phyloP scores from a whole-genome alignment of 2,113 vertebrate species.

The Mustela lutreola region DNA sequence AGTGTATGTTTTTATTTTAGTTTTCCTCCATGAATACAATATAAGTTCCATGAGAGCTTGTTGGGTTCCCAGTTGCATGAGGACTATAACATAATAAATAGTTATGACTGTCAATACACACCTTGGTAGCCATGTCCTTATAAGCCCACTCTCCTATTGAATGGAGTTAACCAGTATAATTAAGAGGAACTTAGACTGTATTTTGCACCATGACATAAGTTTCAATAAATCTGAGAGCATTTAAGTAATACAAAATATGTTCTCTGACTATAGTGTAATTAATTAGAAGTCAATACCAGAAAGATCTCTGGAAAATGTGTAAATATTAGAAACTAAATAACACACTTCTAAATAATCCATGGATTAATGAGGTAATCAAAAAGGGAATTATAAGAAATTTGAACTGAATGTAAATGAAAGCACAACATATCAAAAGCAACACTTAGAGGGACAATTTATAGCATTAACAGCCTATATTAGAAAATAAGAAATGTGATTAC shows the following conservation, averaged over 20 bases:
- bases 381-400: not conserved
- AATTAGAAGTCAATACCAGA: not conserved
- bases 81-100: not conserved
- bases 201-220: not conserved
- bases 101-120: not conserved
- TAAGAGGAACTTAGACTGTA: not conserved
- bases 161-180: not conserved
- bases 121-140: not conserved
- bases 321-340: not conserved
- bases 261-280: not conserved
- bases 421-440: not conserved
- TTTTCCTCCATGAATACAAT: not conserved
- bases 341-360: not conserved
- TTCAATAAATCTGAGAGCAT: not conserved
- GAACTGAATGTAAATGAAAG: conserved; percentile 5
- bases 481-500: not conserved
- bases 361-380: not conserved
- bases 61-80: not conserved
- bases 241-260: not conserved
- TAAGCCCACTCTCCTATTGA: not conserved
- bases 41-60: not conserved
- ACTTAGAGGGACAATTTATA: not conserved
- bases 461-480: not conserved
- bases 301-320: not conserved
- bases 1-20: not conserved